Evolutionary conservation across 2,888 invertebrate genomes (phyloP).

Genomic region (Cataglyphis rosenhaueri): DNA sequence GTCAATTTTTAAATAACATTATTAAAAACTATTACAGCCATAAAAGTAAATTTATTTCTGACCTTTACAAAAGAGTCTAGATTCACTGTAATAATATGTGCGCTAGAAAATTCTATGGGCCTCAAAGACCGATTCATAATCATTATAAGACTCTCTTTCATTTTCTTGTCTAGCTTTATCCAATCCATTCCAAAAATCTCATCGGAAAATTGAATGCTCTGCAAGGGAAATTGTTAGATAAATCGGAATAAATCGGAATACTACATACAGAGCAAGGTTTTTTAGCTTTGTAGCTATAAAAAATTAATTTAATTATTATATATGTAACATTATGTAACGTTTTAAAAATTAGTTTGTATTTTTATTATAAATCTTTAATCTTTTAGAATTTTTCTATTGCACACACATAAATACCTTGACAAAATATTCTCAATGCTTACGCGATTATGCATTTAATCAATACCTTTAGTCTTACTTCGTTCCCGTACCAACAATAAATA

Average conservation of each 20-base stretch:
- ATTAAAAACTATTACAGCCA: neutral
- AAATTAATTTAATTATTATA: neutral
- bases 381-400: slow-evolving; percentile 64
- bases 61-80: slow-evolving; percentile 38
- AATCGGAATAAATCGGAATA: neutral
- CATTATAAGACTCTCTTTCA: slow-evolving; percentile 13
- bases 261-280: neutral
- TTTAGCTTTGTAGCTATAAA: neutral
- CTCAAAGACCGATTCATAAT: slow-evolving; percentile 32
- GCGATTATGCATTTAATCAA: neutral
- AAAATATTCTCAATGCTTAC: neutral
- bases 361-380: neutral
- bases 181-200: slow-evolving; percentile 40
- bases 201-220: slow-evolving; percentile 32
- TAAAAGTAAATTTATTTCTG: slow-evolving; percentile 1
- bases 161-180: neutral
- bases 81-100: slow-evolving; percentile 12
- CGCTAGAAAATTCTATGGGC: slow-evolving; percentile 31
- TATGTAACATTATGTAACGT: neutral
- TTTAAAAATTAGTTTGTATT: neutral
- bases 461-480: slow-evolving; percentile 69
- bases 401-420: slow-evolving; percentile 51
- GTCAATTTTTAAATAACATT: neutral
- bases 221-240: neutral
- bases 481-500: slow-evolving; percentile 72